phyloP scores from a whole-genome alignment of 1,140 invertebrate species.

The Scaptomyza montana region DNA sequence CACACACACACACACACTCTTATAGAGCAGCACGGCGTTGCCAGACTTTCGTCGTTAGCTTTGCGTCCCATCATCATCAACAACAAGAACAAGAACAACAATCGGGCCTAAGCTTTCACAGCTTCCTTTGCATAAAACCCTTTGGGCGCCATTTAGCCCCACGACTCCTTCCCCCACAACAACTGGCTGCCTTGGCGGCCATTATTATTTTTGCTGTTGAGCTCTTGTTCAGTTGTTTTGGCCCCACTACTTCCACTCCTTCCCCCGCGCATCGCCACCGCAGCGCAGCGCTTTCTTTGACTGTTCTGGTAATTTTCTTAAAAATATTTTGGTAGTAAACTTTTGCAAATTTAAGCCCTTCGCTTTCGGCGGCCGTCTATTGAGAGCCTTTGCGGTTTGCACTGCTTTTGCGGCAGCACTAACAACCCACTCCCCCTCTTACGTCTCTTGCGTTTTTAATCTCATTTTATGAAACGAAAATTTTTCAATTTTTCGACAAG shows the following conservation, averaged over 20 bases:
- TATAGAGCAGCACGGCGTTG: constrained; percentile 51
- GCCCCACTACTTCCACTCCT: background rate
- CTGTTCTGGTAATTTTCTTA: constrained; percentile 74
- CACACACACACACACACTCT: constrained; percentile 27
- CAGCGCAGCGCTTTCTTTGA: constrained; percentile 39
- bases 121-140: constrained; percentile 31
- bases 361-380: constrained; percentile 29
- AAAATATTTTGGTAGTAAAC: constrained; percentile 78
- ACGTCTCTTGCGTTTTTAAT: constrained; percentile 65
- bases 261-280: background rate
- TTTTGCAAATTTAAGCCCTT: constrained; percentile 76
- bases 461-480: constrained; percentile 82
- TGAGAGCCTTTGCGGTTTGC: constrained; percentile 67
- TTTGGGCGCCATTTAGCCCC: constrained; percentile 14
- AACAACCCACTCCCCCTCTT: background rate
- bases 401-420: constrained; percentile 44
- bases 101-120: constrained; percentile 38
- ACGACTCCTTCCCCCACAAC: background rate
- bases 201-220: constrained; percentile 73
- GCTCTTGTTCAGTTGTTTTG: constrained; percentile 36
- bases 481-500: constrained; percentile 80
- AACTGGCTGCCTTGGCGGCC: constrained; percentile 48
- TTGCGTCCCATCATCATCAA: constrained; percentile 24
- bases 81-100: background rate
- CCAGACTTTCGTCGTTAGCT: constrained; percentile 58